Evolutionary conservation across 2,797 vertebrate species (phyloP).

Genomic region (Saxicola maurus): DNA sequence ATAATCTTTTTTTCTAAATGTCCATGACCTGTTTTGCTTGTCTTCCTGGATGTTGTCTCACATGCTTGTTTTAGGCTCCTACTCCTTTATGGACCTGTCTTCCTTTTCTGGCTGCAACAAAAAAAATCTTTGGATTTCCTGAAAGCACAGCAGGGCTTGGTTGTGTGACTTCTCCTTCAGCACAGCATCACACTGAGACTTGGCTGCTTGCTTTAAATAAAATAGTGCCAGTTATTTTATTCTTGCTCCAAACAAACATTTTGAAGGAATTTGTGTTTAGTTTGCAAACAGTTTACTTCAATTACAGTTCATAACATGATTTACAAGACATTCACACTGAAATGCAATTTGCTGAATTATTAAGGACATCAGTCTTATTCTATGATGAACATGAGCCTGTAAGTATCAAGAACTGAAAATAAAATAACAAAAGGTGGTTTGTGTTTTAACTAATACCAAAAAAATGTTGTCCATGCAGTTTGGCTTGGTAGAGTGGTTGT

Average conservation of each 20-base stretch:
- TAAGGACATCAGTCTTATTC: neutral
- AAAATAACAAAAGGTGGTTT: neutral
- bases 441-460: neutral
- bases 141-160: neutral
- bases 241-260: neutral
- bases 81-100: neutral
- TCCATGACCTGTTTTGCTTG: neutral
- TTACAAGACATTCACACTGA: neutral
- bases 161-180: neutral
- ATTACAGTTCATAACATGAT: neutral
- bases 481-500: neutral
- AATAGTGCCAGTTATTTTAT: neutral
- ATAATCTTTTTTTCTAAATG: fast-evolving
- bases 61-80: neutral
- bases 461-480: neutral
- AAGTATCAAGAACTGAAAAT: neutral
- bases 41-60: neutral
- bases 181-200: neutral
- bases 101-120: neutral
- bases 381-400: fast-evolving
- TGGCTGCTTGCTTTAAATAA: neutral
- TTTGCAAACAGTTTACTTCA: neutral
- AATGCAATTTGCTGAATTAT: neutral
- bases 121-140: neutral
- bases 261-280: neutral